Percentiles rank a stretch among this genome's conserved stretches.
These are phyloP conservation scores for Ctenopoma kingsleyae DNA, from an alignment of 2,797 vertebrate genomes.

Conservation along the genomic window DNA sequence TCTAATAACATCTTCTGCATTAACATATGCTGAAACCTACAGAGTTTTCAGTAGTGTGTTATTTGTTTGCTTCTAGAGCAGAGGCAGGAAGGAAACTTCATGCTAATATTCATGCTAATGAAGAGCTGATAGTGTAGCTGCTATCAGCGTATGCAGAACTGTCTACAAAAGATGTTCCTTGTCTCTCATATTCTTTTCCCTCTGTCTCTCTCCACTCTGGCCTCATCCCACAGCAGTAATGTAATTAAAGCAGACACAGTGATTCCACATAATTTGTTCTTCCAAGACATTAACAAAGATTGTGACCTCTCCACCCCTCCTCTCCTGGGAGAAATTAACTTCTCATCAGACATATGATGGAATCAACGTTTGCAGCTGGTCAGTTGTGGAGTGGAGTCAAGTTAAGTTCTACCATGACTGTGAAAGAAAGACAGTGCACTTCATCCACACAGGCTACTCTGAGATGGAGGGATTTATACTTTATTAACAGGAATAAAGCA, in stretches of 20 bases:
- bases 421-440: slow-evolving; percentile 15
- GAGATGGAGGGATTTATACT: slow-evolving; percentile 19
- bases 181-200: neutral
- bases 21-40: neutral
- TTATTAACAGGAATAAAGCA: slow-evolving; percentile 35
- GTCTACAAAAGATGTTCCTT: slow-evolving; percentile 10
- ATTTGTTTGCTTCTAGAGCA: slow-evolving; percentile 20
- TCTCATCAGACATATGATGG: slow-evolving; percentile 51
- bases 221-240: slow-evolving; percentile 26
- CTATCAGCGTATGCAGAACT: slow-evolving; percentile 28
- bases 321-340: slow-evolving; percentile 47
- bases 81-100: slow-evolving; percentile 14
- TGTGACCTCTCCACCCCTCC: slow-evolving; percentile 24
- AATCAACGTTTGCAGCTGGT: slow-evolving; percentile 56
- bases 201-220: slow-evolving; percentile 8
- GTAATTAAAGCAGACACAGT: slow-evolving; percentile 42
- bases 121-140: slow-evolving; percentile 1
- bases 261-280: slow-evolving; percentile 41
- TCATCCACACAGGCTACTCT: slow-evolving; percentile 11
- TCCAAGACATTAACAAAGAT: slow-evolving; percentile 52
- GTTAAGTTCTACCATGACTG: slow-evolving; percentile 23
- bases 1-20: neutral
- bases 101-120: slow-evolving; percentile 26
- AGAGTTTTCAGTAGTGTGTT: neutral
- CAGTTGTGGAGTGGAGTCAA: slow-evolving; percentile 17